Conservation (phyloP, 2,888 invertebrate species). For the Eumacrocentrus americanus region DNA sequence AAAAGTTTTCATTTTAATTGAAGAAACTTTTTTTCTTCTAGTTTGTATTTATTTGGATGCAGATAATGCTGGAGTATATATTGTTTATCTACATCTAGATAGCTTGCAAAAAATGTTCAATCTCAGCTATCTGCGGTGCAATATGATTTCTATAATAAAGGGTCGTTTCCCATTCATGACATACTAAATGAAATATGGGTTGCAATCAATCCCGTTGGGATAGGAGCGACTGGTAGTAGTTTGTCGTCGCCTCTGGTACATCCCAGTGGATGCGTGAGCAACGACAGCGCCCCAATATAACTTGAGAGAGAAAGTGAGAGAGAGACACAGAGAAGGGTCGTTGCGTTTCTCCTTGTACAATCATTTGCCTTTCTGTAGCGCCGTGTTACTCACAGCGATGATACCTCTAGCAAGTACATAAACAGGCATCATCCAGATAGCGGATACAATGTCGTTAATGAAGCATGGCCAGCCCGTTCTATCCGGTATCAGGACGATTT, state of each 20-base stretch:
- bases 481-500: no score
- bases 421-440: no score
- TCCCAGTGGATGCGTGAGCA: background rate
- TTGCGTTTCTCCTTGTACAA: background rate
- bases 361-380: no score
- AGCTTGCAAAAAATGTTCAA: no score
- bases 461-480: no score
- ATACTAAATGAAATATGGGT: background rate
- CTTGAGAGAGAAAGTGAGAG: background rate
- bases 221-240: background rate
- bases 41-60: no score
- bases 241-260: background rate
- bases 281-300: background rate
- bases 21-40: background rate
- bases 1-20: no score
- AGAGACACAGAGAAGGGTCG: background rate
- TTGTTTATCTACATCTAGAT: no score
- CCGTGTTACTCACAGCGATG: no score
- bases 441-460: no score
- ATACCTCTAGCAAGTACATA: background rate
- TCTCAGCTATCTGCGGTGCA: background rate
- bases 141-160: background rate
- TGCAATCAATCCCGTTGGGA: conserved; percentile 7
- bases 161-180: background rate
- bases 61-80: no score